phyloP scores from a whole-genome alignment of 1,140 invertebrate genomes.

The Artemia franciscana region DNA sequence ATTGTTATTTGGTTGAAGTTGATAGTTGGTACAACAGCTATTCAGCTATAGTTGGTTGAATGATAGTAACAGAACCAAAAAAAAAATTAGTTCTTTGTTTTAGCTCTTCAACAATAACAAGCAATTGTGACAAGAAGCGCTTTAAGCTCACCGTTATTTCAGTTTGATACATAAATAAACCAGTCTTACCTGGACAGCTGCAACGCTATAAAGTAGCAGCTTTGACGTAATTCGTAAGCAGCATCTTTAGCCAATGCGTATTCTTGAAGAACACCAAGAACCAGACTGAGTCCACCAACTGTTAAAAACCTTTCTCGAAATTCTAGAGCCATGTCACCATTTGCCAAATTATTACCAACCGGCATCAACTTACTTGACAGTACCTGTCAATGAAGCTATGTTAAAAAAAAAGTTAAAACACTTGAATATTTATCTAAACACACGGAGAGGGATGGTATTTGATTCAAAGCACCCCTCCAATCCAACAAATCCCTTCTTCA shows the following conservation, averaged over 20 bases:
- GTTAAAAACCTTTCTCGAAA: slow-evolving; percentile 26
- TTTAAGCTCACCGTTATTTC: background rate
- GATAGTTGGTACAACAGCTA: no score
- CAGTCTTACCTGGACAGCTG: slow-evolving; percentile 22
- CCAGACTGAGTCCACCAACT: slow-evolving; percentile 22
- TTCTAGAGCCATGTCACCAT: slow-evolving; percentile 18
- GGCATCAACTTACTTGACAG: slow-evolving; percentile 27
- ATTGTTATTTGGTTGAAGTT: no score
- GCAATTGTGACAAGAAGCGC: no score
- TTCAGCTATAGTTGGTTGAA: no score
- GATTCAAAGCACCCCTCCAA: no score
- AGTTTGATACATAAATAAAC: background rate
- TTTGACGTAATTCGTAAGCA: slow-evolving; percentile 26
- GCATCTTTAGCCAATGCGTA: slow-evolving; percentile 24
- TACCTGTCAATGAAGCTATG: slow-evolving; percentile 18
- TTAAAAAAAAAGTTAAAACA: slow-evolving; percentile 1
- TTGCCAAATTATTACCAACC: slow-evolving; percentile 18
- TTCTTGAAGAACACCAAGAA: slow-evolving; percentile 24
- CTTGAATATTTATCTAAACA: no score
- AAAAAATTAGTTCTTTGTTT: no score
- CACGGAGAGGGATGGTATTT: no score
- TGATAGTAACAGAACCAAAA: no score
- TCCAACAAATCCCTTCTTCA: no score
- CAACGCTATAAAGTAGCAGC: slow-evolving; percentile 25
- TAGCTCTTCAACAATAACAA: no score